A percentile compares a stretch with the other conserved stretches of the same genome.
phyloP scores from a whole-genome alignment of 2,113 vertebrate species.

The Oceanites oceanicus region DNA sequence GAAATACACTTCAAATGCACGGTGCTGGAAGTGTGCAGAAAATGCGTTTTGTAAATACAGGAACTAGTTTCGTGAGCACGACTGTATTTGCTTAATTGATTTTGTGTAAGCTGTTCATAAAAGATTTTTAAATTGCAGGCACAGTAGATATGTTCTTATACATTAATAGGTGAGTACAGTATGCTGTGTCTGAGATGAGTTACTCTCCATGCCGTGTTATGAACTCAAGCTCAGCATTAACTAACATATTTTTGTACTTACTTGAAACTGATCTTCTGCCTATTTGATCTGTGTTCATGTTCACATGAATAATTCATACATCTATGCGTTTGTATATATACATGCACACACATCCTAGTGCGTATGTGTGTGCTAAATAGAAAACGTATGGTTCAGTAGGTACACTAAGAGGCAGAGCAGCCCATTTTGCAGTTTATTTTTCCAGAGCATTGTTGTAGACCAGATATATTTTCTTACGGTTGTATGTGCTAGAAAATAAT shows the following conservation, averaged over 20 bases:
- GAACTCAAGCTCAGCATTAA: neutral
- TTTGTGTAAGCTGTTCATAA: neutral
- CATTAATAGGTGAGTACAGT: fast-evolving
- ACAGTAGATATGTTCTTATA: neutral
- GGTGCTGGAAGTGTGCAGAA: neutral
- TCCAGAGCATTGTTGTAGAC: neutral
- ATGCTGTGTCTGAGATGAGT: neutral
- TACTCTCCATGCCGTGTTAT: neutral
- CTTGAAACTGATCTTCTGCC: neutral
- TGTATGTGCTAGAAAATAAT: neutral
- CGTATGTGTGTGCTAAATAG: neutral
- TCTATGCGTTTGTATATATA: neutral
- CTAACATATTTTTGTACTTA: neutral
- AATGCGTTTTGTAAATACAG: neutral
- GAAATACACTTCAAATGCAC: fast-evolving
- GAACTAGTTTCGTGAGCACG: neutral
- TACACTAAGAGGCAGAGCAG: neutral
- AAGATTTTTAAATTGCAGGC: neutral
- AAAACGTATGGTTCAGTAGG: fast-evolving
- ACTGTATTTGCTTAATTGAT: neutral
- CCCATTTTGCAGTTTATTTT: neutral
- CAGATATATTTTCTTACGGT: neutral
- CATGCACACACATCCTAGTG: too few species aligned
- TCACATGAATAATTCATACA: constrained; percentile 2
- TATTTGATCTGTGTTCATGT: constrained; percentile 12